A percentile compares a stretch with the other conserved stretches of the same genome.
These are phyloP conservation scores for Nineta flava DNA, from an alignment of 2,888 invertebrate species.

Conservation along the genomic window DNA sequence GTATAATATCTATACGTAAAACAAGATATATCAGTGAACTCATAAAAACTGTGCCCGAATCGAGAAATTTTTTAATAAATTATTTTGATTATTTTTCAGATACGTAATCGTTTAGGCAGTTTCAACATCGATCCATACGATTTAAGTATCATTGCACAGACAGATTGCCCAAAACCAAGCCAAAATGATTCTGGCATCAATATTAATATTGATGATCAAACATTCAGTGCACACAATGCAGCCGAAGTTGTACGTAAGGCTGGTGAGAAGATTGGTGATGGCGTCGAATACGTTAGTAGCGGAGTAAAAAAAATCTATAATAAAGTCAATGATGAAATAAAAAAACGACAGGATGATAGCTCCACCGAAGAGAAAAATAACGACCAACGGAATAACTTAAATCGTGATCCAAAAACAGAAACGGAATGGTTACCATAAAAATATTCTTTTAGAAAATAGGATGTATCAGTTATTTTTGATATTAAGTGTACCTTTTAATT, in stretches of 20 bases:
- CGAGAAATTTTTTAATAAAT: not conserved
- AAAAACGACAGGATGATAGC: constrained; percentile 16
- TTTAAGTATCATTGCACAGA: constrained; percentile 56
- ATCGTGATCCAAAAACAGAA: constrained; percentile 29
- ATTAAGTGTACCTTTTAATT: too few relatives aligned
- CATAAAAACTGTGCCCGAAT: not conserved
- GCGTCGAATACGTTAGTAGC: constrained; percentile 50
- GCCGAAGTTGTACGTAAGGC: constrained; percentile 55
- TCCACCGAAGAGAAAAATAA: constrained; percentile 3
- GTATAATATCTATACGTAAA: not conserved
- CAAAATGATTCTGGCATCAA: constrained; percentile 39
- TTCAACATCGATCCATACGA: constrained; percentile 63
- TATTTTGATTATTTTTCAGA: constrained; percentile 23
- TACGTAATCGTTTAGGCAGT: constrained; percentile 43
- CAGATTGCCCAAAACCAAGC: constrained; percentile 47
- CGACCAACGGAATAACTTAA: constrained; percentile 14
- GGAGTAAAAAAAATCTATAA: constrained; percentile 56
- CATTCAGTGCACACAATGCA: constrained; percentile 56
- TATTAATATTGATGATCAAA: constrained; percentile 59
- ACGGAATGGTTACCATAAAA: constrained; percentile 40
- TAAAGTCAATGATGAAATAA: constrained; percentile 34
- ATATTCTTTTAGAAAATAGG: not conserved
- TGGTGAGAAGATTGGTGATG: constrained; percentile 49
- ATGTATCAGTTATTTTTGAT: too few relatives aligned
- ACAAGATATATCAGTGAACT: not conserved